Conservation (phyloP, 2,888 invertebrate species). For the Apomyelois bistriatella region DNA sequence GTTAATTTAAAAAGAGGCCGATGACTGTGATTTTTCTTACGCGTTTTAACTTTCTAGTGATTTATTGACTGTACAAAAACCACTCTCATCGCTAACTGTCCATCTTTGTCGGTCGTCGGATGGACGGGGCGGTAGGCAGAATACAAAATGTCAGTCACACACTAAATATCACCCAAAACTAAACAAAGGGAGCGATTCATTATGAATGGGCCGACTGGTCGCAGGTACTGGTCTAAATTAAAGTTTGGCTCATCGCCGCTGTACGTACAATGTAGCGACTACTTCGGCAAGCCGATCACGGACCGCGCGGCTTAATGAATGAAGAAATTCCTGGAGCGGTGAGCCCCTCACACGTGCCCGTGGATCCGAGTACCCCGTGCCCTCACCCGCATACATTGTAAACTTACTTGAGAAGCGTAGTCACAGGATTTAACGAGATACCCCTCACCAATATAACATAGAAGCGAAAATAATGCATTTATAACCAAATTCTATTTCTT, state of each 20-base stretch:
- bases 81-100: conserved; percentile 32
- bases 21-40: conserved; percentile 76
- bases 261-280: conserved; percentile 49
- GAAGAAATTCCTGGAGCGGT: conserved; percentile 61
- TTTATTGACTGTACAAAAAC: conserved; percentile 58
- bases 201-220: conserved; percentile 57
- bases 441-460: neutral
- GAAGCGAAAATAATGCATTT: conserved; percentile 2
- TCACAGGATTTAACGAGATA: conserved; percentile 24
- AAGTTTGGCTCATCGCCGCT: conserved; percentile 65
- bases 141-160: conserved; percentile 66
- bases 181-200: conserved; percentile 67
- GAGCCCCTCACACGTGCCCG: conserved; percentile 54
- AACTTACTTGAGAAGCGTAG: conserved; percentile 37
- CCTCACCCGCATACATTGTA: conserved; percentile 55
- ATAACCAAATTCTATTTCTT: conserved; percentile 6
- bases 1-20: conserved; percentile 77
- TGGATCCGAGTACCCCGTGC: conserved; percentile 19
- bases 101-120: conserved; percentile 26
- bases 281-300: conserved; percentile 68
- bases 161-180: conserved; percentile 49
- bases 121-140: conserved; percentile 24
- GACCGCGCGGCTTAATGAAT: conserved; percentile 68
- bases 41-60: conserved; percentile 58
- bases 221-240: conserved; percentile 70